Evolutionary conservation across 2,888 invertebrate genomes (phyloP).

Genomic region (Biston betularia): DNA sequence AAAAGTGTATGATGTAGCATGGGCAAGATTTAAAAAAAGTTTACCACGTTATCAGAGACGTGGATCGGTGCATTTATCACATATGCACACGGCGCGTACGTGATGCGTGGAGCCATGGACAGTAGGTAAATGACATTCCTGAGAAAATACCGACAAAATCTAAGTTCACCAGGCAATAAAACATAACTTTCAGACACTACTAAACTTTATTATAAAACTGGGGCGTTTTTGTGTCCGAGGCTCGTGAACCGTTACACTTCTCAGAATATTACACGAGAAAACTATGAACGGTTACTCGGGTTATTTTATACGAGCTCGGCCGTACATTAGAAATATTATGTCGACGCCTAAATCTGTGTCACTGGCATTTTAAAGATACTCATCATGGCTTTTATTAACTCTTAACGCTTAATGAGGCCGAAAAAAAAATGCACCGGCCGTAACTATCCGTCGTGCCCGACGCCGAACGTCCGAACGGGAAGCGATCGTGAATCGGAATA

Average conservation of each 20-base stretch:
- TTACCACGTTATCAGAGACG: constrained; percentile 14
- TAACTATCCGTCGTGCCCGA: constrained; percentile 48
- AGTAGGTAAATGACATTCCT: constrained; percentile 31
- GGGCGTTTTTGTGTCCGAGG: constrained; percentile 68
- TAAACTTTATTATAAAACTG: constrained; percentile 69
- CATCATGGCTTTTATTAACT: constrained; percentile 66
- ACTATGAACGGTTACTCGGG: constrained; percentile 70
- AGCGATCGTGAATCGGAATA: constrained; percentile 58
- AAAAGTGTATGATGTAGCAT: constrained; percentile 17
- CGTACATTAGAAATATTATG: constrained; percentile 74
- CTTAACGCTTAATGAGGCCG: constrained; percentile 59
- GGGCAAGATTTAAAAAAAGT: constrained; percentile 9
- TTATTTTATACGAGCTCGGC: constrained; percentile 48
- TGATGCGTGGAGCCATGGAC: constrained; percentile 23
- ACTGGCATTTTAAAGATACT: constrained; percentile 67
- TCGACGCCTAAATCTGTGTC: constrained; percentile 68
- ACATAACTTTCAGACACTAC: constrained; percentile 58
- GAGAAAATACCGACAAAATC: constrained; percentile 62
- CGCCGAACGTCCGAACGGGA: constrained; percentile 51
- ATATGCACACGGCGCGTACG: constrained; percentile 20
- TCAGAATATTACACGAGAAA: constrained; percentile 67
- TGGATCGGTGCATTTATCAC: constrained; percentile 26
- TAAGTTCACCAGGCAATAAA: constrained; percentile 66
- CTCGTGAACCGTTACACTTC: constrained; percentile 73
- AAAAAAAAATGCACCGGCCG: constrained; percentile 51